Conservation (phyloP, 2,113 vertebrate species). For the Agelaius phoeniceus region DNA sequence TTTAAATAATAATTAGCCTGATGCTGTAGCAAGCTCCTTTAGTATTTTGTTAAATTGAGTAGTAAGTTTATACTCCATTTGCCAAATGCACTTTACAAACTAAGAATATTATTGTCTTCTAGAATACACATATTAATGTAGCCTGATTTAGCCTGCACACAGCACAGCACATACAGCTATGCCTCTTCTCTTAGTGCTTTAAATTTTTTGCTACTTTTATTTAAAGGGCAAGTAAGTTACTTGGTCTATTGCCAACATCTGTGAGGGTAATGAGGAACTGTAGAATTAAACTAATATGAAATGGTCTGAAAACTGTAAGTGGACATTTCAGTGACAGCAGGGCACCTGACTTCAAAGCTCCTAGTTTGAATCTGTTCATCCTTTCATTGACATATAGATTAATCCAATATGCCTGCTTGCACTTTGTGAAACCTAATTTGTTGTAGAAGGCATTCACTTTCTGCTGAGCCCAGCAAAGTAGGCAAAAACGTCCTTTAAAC, state of each 20-base stretch:
- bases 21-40: background rate
- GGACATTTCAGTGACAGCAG: background rate
- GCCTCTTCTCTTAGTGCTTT: background rate
- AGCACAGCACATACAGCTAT: background rate
- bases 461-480: background rate
- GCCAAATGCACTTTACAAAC: background rate
- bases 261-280: background rate
- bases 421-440: background rate
- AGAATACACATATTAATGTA: background rate
- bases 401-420: background rate
- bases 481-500: conserved; percentile 30
- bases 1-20: conserved; percentile 58
- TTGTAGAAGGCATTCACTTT: background rate
- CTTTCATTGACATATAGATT: background rate
- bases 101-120: background rate
- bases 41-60: conserved; percentile 45
- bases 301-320: background rate
- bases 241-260: background rate
- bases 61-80: conserved; percentile 33
- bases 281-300: background rate
- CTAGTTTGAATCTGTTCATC: background rate
- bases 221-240: background rate
- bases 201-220: background rate
- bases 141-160: background rate
- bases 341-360: background rate